These are phyloP conservation scores for Danaus plexippus DNA, from an alignment of 1,140 invertebrate genomes.

Conservation along the genomic window DNA sequence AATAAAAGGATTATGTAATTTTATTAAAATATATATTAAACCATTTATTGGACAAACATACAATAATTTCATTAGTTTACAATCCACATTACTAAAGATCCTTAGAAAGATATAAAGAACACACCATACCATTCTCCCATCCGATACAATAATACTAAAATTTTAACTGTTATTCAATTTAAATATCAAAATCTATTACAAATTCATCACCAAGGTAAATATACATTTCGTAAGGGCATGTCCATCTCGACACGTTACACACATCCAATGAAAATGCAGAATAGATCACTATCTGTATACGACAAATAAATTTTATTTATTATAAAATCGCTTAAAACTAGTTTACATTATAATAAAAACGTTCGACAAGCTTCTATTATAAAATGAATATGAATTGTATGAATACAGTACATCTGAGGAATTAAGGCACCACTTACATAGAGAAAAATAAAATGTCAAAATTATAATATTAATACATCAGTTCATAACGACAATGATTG, in stretches of 20 bases:
- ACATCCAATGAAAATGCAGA: constrained; percentile 21
- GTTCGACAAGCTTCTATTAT: constrained; percentile 11
- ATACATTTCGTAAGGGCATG: constrained; percentile 32
- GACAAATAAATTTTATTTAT: constrained; percentile 16
- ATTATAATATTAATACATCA: constrained; percentile 54
- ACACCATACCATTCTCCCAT: constrained; percentile 57
- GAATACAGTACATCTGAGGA: constrained; percentile 40
- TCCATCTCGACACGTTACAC: constrained; percentile 19
- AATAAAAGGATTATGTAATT: constrained; percentile 44
- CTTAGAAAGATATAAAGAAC: constrained; percentile 66
- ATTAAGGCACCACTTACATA: constrained; percentile 65
- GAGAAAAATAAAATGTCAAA: constrained; percentile 37
- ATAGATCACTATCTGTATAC: constrained; percentile 17
- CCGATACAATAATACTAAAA: constrained; percentile 29
- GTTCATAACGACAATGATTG: constrained; percentile 28
- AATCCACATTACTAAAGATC: constrained; percentile 56
- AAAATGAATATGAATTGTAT: constrained; percentile 28
- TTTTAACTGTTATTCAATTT: constrained; percentile 40
- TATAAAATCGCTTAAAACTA: constrained; percentile 11
- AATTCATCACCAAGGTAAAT: constrained; percentile 33
- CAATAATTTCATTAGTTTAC: constrained; percentile 70
- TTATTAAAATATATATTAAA: constrained; percentile 73
- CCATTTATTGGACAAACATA: constrained; percentile 70
- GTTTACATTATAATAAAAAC: constrained; percentile 15
- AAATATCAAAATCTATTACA: too few species aligned